Conservation (phyloP, 2,888 invertebrate species). For the Nasonia oneida region DNA sequence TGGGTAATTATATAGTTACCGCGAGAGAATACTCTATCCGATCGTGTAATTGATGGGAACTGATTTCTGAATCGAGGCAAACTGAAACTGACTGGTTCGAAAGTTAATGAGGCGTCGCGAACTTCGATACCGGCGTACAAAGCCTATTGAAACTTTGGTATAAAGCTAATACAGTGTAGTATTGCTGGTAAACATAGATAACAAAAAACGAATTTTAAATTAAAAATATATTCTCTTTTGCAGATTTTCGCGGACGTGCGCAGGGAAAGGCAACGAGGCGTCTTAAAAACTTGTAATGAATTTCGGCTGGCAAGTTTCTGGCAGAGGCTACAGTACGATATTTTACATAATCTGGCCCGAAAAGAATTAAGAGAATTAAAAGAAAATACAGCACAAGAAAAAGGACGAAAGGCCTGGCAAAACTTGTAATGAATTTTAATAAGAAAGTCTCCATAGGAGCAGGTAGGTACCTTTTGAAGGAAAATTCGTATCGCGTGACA, state of each 20-base stretch:
- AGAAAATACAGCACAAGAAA: not conserved
- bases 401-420: conserved; percentile 35
- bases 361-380: conserved; percentile 50
- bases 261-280: not conserved
- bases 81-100: not conserved
- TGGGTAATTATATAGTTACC: conserved; percentile 29
- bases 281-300: conserved; percentile 51
- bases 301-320: conserved; percentile 43
- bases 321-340: conserved; percentile 22
- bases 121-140: not conserved
- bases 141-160: not conserved
- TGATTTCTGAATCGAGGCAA: conserved; percentile 13
- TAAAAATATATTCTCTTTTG: not conserved
- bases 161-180: no score
- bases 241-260: conserved; percentile 1
- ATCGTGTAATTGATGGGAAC: conserved; percentile 33
- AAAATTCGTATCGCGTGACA: conserved; percentile 45
- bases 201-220: not conserved
- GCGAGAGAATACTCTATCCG: conserved; percentile 11
- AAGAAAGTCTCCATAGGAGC: conserved; percentile 51
- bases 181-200: not conserved
- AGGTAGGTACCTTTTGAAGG: conserved; percentile 25
- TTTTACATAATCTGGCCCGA: conserved; percentile 51
- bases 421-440: conserved; percentile 60
- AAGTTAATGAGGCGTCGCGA: not conserved